Evolutionary conservation across 2,113 vertebrate species (phyloP).

Genomic region (Asarcornis scutulata): DNA sequence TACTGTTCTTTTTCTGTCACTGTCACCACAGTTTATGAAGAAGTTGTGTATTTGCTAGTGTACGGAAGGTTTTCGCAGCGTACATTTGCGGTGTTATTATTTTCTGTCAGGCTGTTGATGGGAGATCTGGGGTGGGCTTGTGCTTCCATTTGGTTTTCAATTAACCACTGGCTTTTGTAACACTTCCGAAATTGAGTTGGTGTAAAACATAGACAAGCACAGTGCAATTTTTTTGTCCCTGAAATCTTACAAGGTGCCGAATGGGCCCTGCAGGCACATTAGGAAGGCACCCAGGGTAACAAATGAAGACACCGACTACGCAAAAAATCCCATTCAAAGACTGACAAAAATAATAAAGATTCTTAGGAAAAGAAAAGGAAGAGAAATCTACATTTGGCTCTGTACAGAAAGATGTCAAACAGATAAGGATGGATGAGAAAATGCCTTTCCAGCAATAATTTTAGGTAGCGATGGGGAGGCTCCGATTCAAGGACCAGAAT

Average conservation of each 20-base stretch:
- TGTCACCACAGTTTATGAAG: slow-evolving; percentile 36
- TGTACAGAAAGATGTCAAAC: slow-evolving; percentile 61
- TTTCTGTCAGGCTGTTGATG: slow-evolving; percentile 45
- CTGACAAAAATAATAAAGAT: slow-evolving; percentile 31
- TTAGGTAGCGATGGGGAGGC: slow-evolving; percentile 41
- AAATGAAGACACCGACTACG: slow-evolving; percentile 10
- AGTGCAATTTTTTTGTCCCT: slow-evolving; percentile 38
- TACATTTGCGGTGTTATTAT: background rate
- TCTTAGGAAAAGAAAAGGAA: slow-evolving; percentile 50
- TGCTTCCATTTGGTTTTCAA: slow-evolving; percentile 72
- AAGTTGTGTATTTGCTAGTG: slow-evolving; percentile 34
- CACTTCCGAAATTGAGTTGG: slow-evolving; percentile 61
- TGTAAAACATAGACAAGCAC: slow-evolving; percentile 20
- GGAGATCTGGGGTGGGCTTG: slow-evolving; percentile 45
- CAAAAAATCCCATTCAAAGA: slow-evolving; percentile 40
- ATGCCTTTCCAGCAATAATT: slow-evolving; percentile 68
- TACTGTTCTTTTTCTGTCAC: slow-evolving; percentile 55
- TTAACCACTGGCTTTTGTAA: slow-evolving; percentile 73
- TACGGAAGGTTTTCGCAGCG: background rate
- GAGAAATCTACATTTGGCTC: slow-evolving; percentile 68
- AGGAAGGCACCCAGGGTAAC: slow-evolving; percentile 39
- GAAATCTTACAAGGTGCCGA: slow-evolving; percentile 38
- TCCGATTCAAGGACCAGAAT: slow-evolving; percentile 69
- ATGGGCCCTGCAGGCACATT: slow-evolving; percentile 34
- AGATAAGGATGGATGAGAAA: slow-evolving; percentile 44